phyloP scores from a whole-genome alignment of 2,113 vertebrate genomes.

The Phyllopteryx taeniolatus region DNA sequence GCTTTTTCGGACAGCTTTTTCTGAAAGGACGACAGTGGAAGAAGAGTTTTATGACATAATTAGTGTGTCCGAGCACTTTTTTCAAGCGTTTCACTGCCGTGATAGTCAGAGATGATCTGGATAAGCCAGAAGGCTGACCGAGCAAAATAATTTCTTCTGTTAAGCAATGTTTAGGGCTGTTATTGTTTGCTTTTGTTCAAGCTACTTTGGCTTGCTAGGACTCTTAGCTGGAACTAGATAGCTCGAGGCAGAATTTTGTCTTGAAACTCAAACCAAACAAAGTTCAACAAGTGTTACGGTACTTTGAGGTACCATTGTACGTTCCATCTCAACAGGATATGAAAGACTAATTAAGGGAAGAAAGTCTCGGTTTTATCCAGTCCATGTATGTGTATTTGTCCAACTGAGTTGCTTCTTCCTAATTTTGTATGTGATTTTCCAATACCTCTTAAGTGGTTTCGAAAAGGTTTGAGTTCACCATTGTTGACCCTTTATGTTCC shows the following conservation, averaged over 20 bases:
- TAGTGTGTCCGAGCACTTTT: too few relatives aligned
- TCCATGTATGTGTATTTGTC: conserved; percentile 36
- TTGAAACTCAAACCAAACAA: neutral
- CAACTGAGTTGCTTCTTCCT: conserved; percentile 19
- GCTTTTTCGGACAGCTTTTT: too few relatives aligned
- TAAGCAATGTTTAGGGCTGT: neutral
- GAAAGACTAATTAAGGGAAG: conserved; percentile 24
- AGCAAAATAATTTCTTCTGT: neutral
- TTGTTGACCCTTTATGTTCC: conserved; percentile 25
- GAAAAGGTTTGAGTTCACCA: conserved; percentile 16
- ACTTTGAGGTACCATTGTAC: neutral
- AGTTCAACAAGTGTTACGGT: neutral
- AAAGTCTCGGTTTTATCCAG: neutral
- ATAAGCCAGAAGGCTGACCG: neutral
- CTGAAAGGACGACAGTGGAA: too few relatives aligned
- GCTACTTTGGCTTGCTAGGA: neutral
- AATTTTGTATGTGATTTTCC: conserved; percentile 30
- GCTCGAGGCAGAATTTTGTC: neutral
- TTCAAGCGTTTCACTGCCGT: too few relatives aligned
- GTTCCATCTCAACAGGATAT: conserved; percentile 17
- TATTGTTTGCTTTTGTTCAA: neutral
- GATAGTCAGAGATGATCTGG: neutral
- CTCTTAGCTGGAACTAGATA: neutral
- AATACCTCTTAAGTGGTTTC: conserved; percentile 24
- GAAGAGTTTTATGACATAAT: too few relatives aligned